Conservation (phyloP, 1,140 invertebrate species). For the Hycleus phaleratus region DNA sequence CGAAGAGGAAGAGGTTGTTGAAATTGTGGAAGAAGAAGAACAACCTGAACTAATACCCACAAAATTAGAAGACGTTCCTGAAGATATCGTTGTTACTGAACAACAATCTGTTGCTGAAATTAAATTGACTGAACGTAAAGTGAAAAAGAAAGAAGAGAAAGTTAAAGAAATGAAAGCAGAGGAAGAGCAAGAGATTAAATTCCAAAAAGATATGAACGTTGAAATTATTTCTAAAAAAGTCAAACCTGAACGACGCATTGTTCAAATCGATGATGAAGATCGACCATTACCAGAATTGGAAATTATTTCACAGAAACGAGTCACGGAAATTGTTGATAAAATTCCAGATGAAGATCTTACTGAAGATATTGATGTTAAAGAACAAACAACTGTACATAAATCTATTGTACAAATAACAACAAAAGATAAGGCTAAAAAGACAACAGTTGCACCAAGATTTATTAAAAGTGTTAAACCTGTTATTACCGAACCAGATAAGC, state of each 20-base stretch:
- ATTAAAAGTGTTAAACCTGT: constrained; percentile 61
- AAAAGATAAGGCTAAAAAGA: constrained; percentile 44
- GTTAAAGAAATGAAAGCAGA: constrained; percentile 38
- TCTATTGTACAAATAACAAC: constrained; percentile 44
- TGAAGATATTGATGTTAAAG: constrained; percentile 40
- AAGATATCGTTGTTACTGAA: constrained; percentile 31
- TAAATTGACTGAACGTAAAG: constrained; percentile 33
- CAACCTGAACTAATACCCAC: constrained; percentile 29
- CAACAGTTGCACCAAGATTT: constrained; percentile 58
- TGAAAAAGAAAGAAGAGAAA: constrained; percentile 36
- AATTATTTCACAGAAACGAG: constrained; percentile 40
- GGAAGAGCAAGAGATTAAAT: constrained; percentile 40
- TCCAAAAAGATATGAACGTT: constrained; percentile 45
- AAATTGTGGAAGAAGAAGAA: constrained; percentile 36
- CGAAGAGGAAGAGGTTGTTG: constrained; percentile 20
- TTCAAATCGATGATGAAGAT: constrained; percentile 41
- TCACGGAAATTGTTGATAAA: constrained; percentile 42
- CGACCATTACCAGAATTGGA: constrained; percentile 50
- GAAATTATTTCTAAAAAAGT: constrained; percentile 46
- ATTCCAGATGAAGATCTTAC: constrained; percentile 43
- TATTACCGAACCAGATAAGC: constrained; percentile 52
- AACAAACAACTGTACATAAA: constrained; percentile 38
- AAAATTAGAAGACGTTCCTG: constrained; percentile 31
- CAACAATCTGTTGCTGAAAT: constrained; percentile 40
- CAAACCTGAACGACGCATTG: constrained; percentile 38